phyloP scores from a whole-genome alignment of 2,888 invertebrate genomes.

The Alitta virens region DNA sequence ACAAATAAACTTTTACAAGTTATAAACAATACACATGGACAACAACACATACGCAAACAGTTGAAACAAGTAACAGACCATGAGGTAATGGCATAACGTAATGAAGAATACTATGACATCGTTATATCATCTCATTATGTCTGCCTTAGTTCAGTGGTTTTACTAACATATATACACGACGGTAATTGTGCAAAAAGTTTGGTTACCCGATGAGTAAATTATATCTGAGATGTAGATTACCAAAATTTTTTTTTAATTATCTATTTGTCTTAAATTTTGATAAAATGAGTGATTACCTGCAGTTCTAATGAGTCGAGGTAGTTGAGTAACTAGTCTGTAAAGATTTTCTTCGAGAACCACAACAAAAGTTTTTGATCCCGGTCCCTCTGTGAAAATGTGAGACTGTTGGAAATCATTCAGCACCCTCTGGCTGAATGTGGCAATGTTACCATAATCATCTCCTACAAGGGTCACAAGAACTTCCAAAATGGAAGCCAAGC shows the following conservation, averaged over 20 bases:
- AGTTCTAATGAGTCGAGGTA: slow-evolving; percentile 43
- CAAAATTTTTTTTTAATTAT: not conserved
- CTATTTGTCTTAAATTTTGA: no score
- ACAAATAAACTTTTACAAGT: slow-evolving; percentile 17
- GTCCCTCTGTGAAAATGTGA: not conserved
- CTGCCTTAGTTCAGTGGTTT: no score
- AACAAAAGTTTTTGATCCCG: slow-evolving; percentile 33
- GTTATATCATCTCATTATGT: no score
- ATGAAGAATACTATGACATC: no score
- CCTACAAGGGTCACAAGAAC: slow-evolving; percentile 39
- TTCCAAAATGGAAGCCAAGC: slow-evolving; percentile 39
- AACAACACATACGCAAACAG: no score
- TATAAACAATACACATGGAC: no score
- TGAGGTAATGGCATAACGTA: no score
- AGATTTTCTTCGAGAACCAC: slow-evolving; percentile 47
- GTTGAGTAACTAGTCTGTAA: slow-evolving; percentile 36
- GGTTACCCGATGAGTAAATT: no score
- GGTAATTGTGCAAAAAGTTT: no score
- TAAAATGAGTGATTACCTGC: slow-evolving; percentile 37
- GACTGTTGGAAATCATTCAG: slow-evolving; percentile 32
- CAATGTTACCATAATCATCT: slow-evolving; percentile 41
- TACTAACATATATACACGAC: no score
- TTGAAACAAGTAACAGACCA: no score
- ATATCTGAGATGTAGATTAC: no score
- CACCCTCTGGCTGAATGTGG: slow-evolving; percentile 32